phyloP scores from a whole-genome alignment of 2,797 vertebrate genomes.

The Lagodon rhomboides region DNA sequence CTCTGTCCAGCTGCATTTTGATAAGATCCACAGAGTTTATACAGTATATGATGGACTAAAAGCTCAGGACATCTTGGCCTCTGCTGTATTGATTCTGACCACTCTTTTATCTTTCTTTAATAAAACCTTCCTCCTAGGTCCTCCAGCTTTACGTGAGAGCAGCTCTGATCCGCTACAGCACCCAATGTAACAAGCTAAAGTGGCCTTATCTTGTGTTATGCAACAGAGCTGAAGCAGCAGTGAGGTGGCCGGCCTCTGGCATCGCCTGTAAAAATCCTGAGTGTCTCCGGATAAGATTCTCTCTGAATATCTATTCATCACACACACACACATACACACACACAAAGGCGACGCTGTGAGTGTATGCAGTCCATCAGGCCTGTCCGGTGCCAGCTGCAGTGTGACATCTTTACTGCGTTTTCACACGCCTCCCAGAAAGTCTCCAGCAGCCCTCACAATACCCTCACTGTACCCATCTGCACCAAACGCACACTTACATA shows the following conservation, averaged over 20 bases:
- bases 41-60: neutral
- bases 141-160: neutral
- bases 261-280: conserved; percentile 7
- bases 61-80: neutral
- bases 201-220: conserved; percentile 39
- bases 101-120: neutral
- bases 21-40: neutral
- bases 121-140: neutral
- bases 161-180: neutral
- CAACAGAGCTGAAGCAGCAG: conserved; percentile 39
- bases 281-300: conserved; percentile 34
- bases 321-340: conserved; percentile 30
- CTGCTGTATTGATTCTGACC: neutral
- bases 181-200: conserved; percentile 9
- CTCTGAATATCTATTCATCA: conserved; percentile 29
- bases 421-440: conserved; percentile 77
- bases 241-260: conserved; percentile 33
- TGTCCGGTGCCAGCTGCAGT: conserved; percentile 73
- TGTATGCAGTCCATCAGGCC: conserved; percentile 69
- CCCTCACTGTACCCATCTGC: conserved; percentile 74
- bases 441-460: conserved; percentile 68
- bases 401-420: conserved; percentile 83
- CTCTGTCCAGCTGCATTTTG: neutral
- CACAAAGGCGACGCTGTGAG: conserved; percentile 64
- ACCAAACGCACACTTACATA: conserved; percentile 57